Percentiles rank a stretch among this genome's conserved stretches.
Evolutionary conservation across 2,888 invertebrate genomes (phyloP).

Genomic region (Sarcophaga rosellei): DNA sequence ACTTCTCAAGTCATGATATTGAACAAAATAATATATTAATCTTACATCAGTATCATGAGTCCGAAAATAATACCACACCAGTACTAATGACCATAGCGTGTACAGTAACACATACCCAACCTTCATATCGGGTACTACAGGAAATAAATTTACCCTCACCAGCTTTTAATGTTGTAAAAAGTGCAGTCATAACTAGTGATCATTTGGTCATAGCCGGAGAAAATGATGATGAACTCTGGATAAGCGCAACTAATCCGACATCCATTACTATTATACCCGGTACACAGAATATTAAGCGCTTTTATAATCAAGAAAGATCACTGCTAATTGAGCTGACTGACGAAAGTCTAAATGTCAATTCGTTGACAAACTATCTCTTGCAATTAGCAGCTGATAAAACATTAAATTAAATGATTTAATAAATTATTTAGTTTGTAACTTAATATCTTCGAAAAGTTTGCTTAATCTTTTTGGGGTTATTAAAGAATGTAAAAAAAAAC

Average conservation of each 20-base stretch:
- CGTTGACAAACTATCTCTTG: slow-evolving; percentile 76
- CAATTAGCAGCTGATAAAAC: slow-evolving; percentile 73
- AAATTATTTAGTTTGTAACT: too few species aligned
- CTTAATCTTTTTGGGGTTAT: background rate
- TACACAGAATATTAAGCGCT: slow-evolving; percentile 71
- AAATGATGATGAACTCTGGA: slow-evolving; percentile 77
- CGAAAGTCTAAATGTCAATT: slow-evolving; percentile 74
- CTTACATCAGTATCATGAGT: slow-evolving; percentile 73
- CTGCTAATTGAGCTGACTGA: slow-evolving; percentile 76
- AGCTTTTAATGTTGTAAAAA: slow-evolving; percentile 73
- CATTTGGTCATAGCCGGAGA: slow-evolving; percentile 75
- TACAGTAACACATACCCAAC: slow-evolving; percentile 76
- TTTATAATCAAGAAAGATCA: slow-evolving; percentile 75
- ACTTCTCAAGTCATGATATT: slow-evolving; percentile 77
- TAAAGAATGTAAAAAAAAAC: background rate
- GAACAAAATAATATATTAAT: slow-evolving; percentile 76
- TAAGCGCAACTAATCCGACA: slow-evolving; percentile 75
- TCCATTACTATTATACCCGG: slow-evolving; percentile 73
- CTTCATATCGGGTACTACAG: slow-evolving; percentile 77
- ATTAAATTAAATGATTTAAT: slow-evolving; percentile 5
- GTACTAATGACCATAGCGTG: slow-evolving; percentile 77
- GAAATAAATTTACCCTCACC: slow-evolving; percentile 74
- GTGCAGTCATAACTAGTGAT: slow-evolving; percentile 76
- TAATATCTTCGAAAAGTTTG: background rate
- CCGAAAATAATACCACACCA: slow-evolving; percentile 55